Evolutionary conservation across 2,888 invertebrate species (phyloP).

Genomic region (Tenthredo notha): DNA sequence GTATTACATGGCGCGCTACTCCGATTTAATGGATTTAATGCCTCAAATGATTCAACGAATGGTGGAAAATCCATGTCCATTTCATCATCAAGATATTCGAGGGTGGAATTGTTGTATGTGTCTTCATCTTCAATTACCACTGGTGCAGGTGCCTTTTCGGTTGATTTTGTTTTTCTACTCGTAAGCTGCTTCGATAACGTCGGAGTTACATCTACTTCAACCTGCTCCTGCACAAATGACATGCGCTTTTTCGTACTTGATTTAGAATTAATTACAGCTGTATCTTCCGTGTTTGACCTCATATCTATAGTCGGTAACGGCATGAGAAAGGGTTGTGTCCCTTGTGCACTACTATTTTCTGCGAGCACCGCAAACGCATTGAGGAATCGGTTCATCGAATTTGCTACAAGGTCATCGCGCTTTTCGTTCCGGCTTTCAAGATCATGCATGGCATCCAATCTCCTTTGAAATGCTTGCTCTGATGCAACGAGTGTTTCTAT

Average conservation of each 20-base stretch:
- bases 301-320: background rate
- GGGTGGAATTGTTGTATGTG: background rate
- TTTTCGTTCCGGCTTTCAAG: background rate
- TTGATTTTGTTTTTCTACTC: background rate
- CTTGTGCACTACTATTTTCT: background rate
- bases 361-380: background rate
- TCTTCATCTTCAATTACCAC: background rate
- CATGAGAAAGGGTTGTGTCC: background rate
- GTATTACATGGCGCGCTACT: no score
- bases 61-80: background rate
- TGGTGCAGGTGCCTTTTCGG: background rate
- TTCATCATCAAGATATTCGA: background rate
- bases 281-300: background rate
- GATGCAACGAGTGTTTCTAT: background rate
- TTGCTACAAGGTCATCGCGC: background rate
- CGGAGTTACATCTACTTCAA: no score
- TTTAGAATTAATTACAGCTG: background rate
- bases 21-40: no score
- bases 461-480: background rate
- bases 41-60: background rate
- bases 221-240: no score
- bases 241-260: no score
- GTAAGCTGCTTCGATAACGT: background rate
- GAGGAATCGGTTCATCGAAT: background rate
- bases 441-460: background rate